A percentile compares a stretch with the other conserved stretches of the same genome.
phyloP scores from a whole-genome alignment of 2,113 vertebrate species.

The Catharus bicknelli region DNA sequence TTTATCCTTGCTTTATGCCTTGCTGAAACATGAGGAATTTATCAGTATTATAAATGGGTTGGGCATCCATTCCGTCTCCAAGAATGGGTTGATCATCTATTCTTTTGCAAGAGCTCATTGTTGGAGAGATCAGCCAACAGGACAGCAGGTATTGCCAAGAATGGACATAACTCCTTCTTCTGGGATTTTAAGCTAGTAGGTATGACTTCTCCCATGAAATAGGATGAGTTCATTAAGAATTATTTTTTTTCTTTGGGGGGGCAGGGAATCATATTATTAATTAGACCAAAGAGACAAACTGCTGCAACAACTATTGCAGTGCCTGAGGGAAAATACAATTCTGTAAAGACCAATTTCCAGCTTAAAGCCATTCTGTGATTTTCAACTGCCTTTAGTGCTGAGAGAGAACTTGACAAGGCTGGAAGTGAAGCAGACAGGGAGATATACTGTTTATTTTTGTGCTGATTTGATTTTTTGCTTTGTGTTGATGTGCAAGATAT shows the following conservation, averaged over 20 bases:
- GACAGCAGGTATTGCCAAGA: neutral
- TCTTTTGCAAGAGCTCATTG: neutral
- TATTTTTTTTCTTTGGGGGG: neutral
- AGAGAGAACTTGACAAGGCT: neutral
- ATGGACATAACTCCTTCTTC: neutral
- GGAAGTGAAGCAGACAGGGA: neutral
- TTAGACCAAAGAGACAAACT: neutral
- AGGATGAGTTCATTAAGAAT: neutral
- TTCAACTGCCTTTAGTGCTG: neutral
- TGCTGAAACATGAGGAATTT: neutral
- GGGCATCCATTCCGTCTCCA: neutral
- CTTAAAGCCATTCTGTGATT: neutral
- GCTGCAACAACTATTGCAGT: neutral
- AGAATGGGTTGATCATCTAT: neutral
- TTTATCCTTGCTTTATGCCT: neutral
- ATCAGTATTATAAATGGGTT: neutral
- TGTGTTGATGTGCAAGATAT: neutral
- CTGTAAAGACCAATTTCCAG: neutral
- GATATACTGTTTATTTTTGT: neutral
- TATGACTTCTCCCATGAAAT: neutral
- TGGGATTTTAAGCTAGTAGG: rapidly evolving
- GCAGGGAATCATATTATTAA: neutral
- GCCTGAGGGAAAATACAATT: neutral
- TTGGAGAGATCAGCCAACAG: neutral
- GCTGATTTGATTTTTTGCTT: neutral